phyloP scores from a whole-genome alignment of 2,113 vertebrate genomes.

The Agapornis roseicollis region DNA sequence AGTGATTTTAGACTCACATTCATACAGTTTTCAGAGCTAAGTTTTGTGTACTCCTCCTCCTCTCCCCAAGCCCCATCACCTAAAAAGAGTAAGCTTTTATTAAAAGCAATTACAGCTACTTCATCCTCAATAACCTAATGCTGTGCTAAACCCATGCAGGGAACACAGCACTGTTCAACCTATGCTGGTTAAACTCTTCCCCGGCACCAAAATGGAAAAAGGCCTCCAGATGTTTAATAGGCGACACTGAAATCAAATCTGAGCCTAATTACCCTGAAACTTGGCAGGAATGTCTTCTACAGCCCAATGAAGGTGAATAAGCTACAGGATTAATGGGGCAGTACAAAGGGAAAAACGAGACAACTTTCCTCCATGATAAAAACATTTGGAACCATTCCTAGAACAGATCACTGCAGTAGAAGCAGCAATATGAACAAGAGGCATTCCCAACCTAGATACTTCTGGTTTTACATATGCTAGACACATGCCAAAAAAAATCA shows the following conservation, averaged over 20 bases:
- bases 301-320: background rate
- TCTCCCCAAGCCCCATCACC: background rate
- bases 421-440: background rate
- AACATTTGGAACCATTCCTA: background rate
- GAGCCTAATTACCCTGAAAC: background rate
- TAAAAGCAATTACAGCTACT: background rate
- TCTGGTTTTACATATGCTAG: background rate
- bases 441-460: slow-evolving; percentile 12
- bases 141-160: background rate
- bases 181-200: background rate
- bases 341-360: background rate
- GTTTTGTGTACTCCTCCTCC: background rate
- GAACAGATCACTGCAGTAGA: background rate
- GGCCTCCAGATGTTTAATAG: background rate
- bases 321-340: background rate
- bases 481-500: background rate
- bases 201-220: background rate
- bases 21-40: background rate
- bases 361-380: background rate
- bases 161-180: accelerated
- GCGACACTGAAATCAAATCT: background rate
- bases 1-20: background rate
- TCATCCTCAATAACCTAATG: background rate
- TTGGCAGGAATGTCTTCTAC: background rate
- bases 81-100: background rate